Percentiles rank a stretch among this genome's conserved stretches.
These are phyloP conservation scores for Eupithecia centaureata DNA, from an alignment of 2,888 invertebrate species.

Conservation along the genomic window DNA sequence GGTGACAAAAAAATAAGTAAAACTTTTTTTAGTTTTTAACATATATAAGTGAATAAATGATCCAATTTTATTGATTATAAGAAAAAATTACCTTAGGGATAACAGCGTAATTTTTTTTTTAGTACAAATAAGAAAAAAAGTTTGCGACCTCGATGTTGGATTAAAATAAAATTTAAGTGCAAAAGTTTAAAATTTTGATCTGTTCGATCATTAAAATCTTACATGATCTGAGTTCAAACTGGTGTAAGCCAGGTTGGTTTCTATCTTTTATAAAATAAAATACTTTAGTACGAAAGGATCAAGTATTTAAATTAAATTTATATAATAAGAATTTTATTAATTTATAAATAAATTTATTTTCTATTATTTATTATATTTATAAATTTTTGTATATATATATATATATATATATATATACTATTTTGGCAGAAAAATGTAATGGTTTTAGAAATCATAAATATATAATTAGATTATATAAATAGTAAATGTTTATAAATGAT, in stretches of 20 bases:
- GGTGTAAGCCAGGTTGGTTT: constrained; percentile 94
- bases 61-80: too few species aligned
- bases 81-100: too few species aligned
- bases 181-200: constrained; percentile 88
- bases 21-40: too few species aligned
- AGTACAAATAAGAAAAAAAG: constrained; percentile 89
- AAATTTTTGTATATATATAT: too few species aligned
- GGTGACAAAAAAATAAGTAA: too few species aligned
- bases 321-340: constrained; percentile 29
- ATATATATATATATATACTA: too few species aligned
- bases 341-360: constrained; percentile 28
- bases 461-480: too few species aligned
- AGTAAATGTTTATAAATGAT: too few species aligned
- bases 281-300: constrained; percentile 93
- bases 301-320: constrained; percentile 80
- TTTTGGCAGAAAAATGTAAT: too few species aligned
- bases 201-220: constrained; percentile 93
- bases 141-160: constrained; percentile 96
- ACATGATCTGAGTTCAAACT: constrained; percentile 96
- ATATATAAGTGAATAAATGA: too few species aligned
- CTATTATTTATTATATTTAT: too few species aligned
- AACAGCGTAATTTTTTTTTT: constrained; percentile 88
- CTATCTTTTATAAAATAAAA: constrained; percentile 86
- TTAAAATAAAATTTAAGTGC: constrained; percentile 88
- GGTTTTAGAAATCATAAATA: too few species aligned